A percentile compares a stretch with the other conserved stretches of the same genome.
Evolutionary conservation across 2,797 vertebrate genomes (phyloP).

Genomic region (Channallabes apus): DNA sequence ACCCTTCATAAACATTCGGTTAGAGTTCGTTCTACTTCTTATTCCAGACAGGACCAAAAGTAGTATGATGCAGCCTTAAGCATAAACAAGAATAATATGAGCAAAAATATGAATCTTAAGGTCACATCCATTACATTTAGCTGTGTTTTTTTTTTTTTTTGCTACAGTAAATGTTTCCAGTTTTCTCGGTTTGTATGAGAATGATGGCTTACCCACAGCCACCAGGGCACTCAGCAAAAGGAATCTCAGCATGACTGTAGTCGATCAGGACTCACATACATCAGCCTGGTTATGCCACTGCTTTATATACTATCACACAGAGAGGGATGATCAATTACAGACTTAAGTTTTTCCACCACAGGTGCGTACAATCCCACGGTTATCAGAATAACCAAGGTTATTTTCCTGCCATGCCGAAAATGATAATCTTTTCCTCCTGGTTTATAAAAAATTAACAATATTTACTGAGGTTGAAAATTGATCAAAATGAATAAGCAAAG

Average conservation of each 20-base stretch:
- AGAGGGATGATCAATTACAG: neutral
- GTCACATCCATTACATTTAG: neutral
- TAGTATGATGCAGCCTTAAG: slow-evolving; percentile 1
- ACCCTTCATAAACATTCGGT: neutral
- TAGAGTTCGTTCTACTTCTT: neutral
- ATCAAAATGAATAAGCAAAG: neutral
- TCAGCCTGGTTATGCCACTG: neutral
- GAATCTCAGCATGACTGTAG: slow-evolving; percentile 72
- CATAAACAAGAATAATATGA: neutral
- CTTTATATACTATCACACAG: slow-evolving; percentile 33
- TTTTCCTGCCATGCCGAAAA: neutral
- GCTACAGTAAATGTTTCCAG: neutral
- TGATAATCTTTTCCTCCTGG: slow-evolving; percentile 7
- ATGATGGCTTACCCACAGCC: slow-evolving; percentile 68
- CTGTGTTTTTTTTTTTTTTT: slow-evolving; percentile 4
- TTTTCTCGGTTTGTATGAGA: slow-evolving; percentile 13
- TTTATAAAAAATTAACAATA: neutral
- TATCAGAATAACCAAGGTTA: slow-evolving; percentile 57
- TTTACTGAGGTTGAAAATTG: neutral
- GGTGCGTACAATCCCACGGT: slow-evolving; percentile 42
- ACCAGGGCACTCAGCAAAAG: slow-evolving; percentile 69
- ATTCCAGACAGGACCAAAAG: neutral
- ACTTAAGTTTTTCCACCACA: slow-evolving; percentile 18
- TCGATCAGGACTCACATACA: slow-evolving; percentile 48
- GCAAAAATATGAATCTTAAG: slow-evolving; percentile 12